phyloP scores from a whole-genome alignment of 92 coral and sea anemone genomes.

The Micromussa lordhowensis region DNA sequence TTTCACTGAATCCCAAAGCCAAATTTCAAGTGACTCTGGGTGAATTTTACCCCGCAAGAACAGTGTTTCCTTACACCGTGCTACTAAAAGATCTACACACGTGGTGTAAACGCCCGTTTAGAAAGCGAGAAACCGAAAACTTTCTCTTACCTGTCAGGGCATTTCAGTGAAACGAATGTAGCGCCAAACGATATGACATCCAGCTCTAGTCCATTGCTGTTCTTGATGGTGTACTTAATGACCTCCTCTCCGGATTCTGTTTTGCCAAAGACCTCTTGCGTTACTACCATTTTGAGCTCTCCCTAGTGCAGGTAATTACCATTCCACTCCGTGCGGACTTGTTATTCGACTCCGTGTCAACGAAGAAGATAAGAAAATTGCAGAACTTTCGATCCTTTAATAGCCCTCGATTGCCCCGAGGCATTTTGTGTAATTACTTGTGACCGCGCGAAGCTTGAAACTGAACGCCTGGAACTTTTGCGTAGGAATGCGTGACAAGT shows the following conservation, averaged over 20 bases:
- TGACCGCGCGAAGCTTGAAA: too few relatives aligned
- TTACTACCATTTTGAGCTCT: slow-evolving; percentile 11
- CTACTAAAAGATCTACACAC: too few relatives aligned
- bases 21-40: not conserved
- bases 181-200: slow-evolving; percentile 87
- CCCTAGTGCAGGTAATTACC: not conserved
- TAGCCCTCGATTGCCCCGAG: too few relatives aligned
- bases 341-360: too few relatives aligned
- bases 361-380: too few relatives aligned
- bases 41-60: too few relatives aligned
- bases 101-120: not conserved
- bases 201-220: slow-evolving; percentile 80
- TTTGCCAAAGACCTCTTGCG: slow-evolving; percentile 64
- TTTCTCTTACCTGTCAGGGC: slow-evolving; percentile 86
- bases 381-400: too few relatives aligned
- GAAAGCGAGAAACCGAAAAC: not conserved
- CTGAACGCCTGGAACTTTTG: too few relatives aligned
- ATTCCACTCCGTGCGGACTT: not conserved
- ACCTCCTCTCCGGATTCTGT: slow-evolving; percentile 83
- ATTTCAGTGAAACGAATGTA: slow-evolving; percentile 72
- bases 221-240: slow-evolving; percentile 74
- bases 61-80: too few relatives aligned
- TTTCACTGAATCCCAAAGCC: not conserved
- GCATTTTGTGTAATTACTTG: too few relatives aligned
- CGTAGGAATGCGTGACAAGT: too few relatives aligned